Percentiles rank a stretch among this genome's conserved stretches.
These are phyloP conservation scores for Drosophila bipectinata DNA, from an alignment of 1,140 invertebrate genomes.

Conservation along the genomic window DNA sequence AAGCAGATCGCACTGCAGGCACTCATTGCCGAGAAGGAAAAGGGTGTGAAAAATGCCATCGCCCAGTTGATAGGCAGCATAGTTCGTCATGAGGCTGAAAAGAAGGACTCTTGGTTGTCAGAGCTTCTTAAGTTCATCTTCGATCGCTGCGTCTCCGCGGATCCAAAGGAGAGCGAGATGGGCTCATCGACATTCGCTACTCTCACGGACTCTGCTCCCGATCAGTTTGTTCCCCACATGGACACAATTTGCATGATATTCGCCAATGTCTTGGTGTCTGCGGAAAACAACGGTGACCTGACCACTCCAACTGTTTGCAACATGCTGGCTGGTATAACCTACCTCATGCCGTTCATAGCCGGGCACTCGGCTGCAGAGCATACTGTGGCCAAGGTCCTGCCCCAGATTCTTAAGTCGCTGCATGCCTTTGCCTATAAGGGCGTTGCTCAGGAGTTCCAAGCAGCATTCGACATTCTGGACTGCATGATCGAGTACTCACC, in stretches of 20 bases:
- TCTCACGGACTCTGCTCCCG: constrained; percentile 72
- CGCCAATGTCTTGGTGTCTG: constrained; percentile 46
- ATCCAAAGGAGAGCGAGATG: constrained; percentile 75
- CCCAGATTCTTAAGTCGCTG: constrained; percentile 87
- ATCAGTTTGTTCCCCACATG: constrained; percentile 80
- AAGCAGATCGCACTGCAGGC: constrained; percentile 86
- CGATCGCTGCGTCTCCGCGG: constrained; percentile 52
- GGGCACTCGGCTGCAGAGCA: constrained; percentile 77
- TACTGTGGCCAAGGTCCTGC: constrained; percentile 87
- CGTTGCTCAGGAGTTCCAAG: constrained; percentile 86
- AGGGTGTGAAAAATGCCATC: constrained; percentile 87
- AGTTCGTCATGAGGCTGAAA: constrained; percentile 88
- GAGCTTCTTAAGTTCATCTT: constrained; percentile 89
- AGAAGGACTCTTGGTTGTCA: constrained; percentile 86
- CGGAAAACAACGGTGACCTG: constrained; percentile 62
- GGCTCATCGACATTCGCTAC: constrained; percentile 77
- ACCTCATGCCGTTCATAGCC: constrained; percentile 72
- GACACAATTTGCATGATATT: constrained; percentile 72
- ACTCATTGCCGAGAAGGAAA: constrained; percentile 86
- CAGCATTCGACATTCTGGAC: constrained; percentile 90
- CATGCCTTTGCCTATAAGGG: constrained; percentile 85
- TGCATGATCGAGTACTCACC: constrained; percentile 89
- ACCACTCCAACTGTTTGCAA: constrained; percentile 68
- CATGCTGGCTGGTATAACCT: constrained; percentile 65
- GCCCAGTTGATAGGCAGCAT: constrained; percentile 88